Evolutionary conservation across 2,888 invertebrate genomes (phyloP).

Genomic region (Xestoiulus laeticollis): DNA sequence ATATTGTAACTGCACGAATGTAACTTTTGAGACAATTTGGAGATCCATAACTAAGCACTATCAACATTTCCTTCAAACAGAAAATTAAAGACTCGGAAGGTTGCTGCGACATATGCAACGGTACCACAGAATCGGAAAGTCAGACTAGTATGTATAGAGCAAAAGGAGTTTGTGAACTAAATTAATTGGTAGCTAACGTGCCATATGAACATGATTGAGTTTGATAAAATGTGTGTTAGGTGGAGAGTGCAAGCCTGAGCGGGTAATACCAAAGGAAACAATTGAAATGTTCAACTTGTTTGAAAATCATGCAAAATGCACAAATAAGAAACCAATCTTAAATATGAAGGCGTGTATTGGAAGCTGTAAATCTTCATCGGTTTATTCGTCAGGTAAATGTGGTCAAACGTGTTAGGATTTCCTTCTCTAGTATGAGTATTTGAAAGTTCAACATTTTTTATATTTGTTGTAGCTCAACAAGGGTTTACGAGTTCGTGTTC

Average conservation of each 20-base stretch:
- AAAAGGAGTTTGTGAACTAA: neutral
- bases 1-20: too few relatives aligned
- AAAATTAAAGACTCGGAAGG: slow-evolving; percentile 54
- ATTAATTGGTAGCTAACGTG: neutral
- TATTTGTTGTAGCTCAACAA: slow-evolving; percentile 44
- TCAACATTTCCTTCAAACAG: slow-evolving; percentile 34
- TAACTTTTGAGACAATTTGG: neutral
- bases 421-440: neutral
- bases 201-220: too few relatives aligned
- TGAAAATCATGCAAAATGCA: slow-evolving; percentile 56
- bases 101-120: slow-evolving; percentile 55
- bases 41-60: too few relatives aligned
- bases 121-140: neutral
- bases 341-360: slow-evolving; percentile 58
- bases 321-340: slow-evolving; percentile 57
- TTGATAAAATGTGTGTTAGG: neutral
- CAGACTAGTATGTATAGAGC: neutral
- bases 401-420: neutral
- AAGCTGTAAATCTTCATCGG: slow-evolving; percentile 58
- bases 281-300: slow-evolving; percentile 58
- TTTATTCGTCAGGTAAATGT: slow-evolving; percentile 55
- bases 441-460: neutral
- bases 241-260: slow-evolving; percentile 56
- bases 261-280: slow-evolving; percentile 57
- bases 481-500: slow-evolving; percentile 53